These are phyloP conservation scores for Vannuccia rotundouncinata DNA, from an alignment of 2,888 invertebrate species.

Conservation along the genomic window DNA sequence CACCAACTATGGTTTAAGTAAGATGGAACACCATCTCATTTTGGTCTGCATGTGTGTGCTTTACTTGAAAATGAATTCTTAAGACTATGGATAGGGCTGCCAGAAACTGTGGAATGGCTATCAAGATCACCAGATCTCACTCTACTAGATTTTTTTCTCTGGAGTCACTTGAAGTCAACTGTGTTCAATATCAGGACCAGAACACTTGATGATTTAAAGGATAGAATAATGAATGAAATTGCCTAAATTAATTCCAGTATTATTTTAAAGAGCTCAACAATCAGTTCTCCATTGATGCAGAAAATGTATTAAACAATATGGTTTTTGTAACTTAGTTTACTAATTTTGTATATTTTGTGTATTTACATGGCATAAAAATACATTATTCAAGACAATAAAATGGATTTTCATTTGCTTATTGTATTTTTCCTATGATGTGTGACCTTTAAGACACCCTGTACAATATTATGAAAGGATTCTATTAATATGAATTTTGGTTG, in stretches of 20 bases:
- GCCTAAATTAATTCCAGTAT: too few relatives aligned
- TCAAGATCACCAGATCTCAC: too few relatives aligned
- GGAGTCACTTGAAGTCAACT: too few relatives aligned
- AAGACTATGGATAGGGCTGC: constrained; percentile 14
- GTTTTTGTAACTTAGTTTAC: background rate
- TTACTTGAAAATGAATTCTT: background rate
- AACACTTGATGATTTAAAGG: too few relatives aligned
- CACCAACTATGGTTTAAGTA: constrained; percentile 11
- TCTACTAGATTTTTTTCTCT: too few relatives aligned
- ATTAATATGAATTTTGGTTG: too few relatives aligned
- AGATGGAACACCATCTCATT: background rate
- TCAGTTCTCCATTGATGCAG: constrained; percentile 19
- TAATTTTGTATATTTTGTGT: background rate
- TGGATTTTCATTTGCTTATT: background rate
- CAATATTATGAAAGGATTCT: too few relatives aligned
- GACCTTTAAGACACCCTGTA: background rate
- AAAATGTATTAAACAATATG: constrained; percentile 21
- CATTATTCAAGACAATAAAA: too few relatives aligned
- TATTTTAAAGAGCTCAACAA: too few relatives aligned
- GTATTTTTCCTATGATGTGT: background rate
- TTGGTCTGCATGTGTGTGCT: background rate
- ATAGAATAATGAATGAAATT: too few relatives aligned
- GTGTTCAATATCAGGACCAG: too few relatives aligned
- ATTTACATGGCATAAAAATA: too few relatives aligned
- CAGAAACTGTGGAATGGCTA: background rate